Evolutionary conservation across 1,140 invertebrate genomes (phyloP), one percentile per base, ranked within the genome.

Genomic region (Pseudomyrmex sp.): DNA sequence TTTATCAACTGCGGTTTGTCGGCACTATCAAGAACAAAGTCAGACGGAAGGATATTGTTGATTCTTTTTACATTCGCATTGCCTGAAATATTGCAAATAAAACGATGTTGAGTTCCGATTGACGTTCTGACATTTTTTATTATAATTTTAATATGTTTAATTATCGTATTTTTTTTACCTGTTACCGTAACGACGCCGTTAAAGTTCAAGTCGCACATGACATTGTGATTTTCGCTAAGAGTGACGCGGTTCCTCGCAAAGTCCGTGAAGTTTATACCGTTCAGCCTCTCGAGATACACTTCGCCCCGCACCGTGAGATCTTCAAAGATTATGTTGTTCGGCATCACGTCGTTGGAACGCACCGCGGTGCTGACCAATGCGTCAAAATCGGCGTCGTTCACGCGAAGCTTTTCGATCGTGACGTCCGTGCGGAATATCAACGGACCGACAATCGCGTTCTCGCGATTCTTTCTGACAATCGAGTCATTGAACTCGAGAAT

Each of bases 231-330:
- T 23, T 82, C 85, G 4, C 79, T 61, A 10, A 92, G 74, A 5
- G 88, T 90, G 2, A 93, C 75, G 63, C 91, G 87, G 12, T 92
- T 68, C 1, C 73, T 56, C 2, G 89, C 23, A 56, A 93, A 92
- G 44, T 87, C 65, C 48, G 92, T 66, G 18, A 93, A 89, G 2
- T 91, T 52, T 48, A 93, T 50, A 0, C 69, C 84, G 63, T 93
- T 91, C 0, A 93, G 35, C 23, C 69, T 83, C 2, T 89, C 61
- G 9, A 92, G 18, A n/a, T 13, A 52, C 13, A 92, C 76, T 20
- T 91, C 68, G 8, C 54, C 7, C 23, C 63, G 13, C 13, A 93
- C 82, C 0, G 79, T 18, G 7, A 93, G 86, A 9, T 90, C 9
- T 58, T 90, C 62, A 35, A 93, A 93, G 23, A 69, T 52, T 1